Conservation (phyloP, 2,888 invertebrate species). For the Endotricha flammealis region DNA sequence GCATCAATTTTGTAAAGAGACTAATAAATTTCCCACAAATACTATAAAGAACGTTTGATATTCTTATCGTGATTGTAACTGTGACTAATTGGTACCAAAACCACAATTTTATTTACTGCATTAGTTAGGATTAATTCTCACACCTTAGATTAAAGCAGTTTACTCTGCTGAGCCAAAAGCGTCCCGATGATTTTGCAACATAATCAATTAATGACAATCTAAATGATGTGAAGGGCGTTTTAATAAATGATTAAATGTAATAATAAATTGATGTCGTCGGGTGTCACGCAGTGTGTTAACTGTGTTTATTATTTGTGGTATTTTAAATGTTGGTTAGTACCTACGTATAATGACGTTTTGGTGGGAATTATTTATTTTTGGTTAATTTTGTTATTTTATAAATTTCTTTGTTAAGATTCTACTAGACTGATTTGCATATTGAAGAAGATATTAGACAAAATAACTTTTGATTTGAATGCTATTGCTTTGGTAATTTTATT, state of each 20-base stretch:
- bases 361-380: too few species aligned
- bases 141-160: not conserved
- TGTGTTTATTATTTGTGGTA: too few species aligned
- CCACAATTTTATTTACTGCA: not conserved
- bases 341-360: too few species aligned
- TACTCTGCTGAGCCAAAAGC: not conserved
- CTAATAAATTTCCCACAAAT: not conserved
- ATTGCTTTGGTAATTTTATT: too few species aligned
- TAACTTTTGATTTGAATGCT: too few species aligned
- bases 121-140: not conserved
- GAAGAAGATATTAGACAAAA: too few species aligned
- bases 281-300: not conserved
- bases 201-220: not conserved
- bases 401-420: too few species aligned
- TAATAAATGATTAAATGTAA: not conserved
- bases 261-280: not conserved
- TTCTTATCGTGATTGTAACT: not conserved
- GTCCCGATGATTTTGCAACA: not conserved
- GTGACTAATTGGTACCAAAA: not conserved
- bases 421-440: too few species aligned
- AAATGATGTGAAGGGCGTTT: not conserved
- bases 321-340: too few species aligned
- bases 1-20: not conserved
- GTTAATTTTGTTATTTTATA: too few species aligned
- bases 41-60: not conserved